Base-by-base conservation (phyloP, 2,113 vertebrate genomes). In the Pica pica region DNA sequence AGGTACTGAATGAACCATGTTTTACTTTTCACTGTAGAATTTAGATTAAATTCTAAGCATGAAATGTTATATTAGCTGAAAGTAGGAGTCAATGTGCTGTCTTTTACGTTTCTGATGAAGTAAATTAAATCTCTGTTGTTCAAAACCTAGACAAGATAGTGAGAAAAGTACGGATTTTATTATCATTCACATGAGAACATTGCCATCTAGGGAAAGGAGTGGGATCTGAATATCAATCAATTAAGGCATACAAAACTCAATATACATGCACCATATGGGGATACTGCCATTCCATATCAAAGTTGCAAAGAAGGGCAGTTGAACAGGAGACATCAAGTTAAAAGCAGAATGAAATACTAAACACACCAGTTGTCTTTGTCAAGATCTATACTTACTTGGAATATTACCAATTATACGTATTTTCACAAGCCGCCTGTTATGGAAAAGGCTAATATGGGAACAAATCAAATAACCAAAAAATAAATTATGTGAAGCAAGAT, bases 1-100 rank as follows among this genome's bases (percentile, higher is more conserved):
- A 99, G 99, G 99, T 99, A 99, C 98, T 91, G 94, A 94, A 84
- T 89, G 71, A 53, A 63, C 55, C 24, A 77, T 78, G 33, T 90
- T 97, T 96, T 91, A 91, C 41, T 86, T 93, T 79, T 83, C 60
- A 82, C 18, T 91, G 16, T 86, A 83, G 24, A 49, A 26, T 93
- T 57, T 64, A 57, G 30, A 57, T 84, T 80, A 63, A 88, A 39
- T 90, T 88, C 46, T 81, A 80, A 73, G 41, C n/a, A 71, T 75
- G 60, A 93, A 83, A 74, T 75, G 3, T 47, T 63, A 3, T 46
- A 27, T 91, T 80, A 73, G 19, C 31, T 73, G 46, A 50, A 91
- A 83, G 23, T 33, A 77, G 53, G 53, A 93, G 61, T 87, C 67
- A 44, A 1, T 57, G 20, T 69, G 20, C 79, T 90, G 28, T 65